Evolutionary conservation across 2,888 invertebrate genomes (phyloP).

Genomic region (Andrena camellia): DNA sequence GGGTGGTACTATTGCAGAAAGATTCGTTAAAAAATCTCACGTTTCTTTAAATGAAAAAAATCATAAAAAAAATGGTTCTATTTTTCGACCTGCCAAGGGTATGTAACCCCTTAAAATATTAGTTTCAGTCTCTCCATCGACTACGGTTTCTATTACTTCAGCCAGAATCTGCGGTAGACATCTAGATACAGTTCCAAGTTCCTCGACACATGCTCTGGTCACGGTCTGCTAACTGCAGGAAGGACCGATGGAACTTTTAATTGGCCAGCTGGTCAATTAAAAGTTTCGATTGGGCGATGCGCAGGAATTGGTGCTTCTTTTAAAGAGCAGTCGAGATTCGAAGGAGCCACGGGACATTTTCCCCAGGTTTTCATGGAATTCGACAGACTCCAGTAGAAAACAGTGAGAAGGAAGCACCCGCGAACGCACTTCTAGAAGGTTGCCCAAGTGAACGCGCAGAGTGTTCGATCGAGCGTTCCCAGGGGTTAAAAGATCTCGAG

Average conservation of each 20-base stretch:
- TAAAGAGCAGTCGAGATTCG: not conserved
- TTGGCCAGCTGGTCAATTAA: constrained; percentile 20
- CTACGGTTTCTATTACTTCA: too few relatives aligned
- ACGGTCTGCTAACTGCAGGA: not conserved
- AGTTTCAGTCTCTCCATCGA: too few relatives aligned
- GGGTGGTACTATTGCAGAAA: too few relatives aligned
- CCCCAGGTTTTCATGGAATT: too few relatives aligned
- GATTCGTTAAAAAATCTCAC: too few relatives aligned
- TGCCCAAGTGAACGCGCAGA: constrained; percentile 4
- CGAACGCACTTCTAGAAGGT: too few relatives aligned
- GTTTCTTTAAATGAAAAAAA: too few relatives aligned
- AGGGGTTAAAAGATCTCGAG: constrained; percentile 13
- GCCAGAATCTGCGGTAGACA: not conserved
- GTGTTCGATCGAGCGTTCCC: not conserved
- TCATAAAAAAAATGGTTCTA: too few relatives aligned
- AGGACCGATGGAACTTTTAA: constrained; percentile 20
- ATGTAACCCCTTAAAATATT: too few relatives aligned
- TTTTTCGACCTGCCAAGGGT: too few relatives aligned
- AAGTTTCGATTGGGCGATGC: not conserved
- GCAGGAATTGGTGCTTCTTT: not conserved
- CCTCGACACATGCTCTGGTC: not conserved
- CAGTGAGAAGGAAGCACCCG: not conserved
- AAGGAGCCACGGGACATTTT: not conserved
- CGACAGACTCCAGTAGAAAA: not conserved
- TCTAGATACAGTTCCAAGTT: not conserved